Base-by-base conservation (phyloP, 2,797 vertebrate species). In the Bradypodion ventrale region DNA sequence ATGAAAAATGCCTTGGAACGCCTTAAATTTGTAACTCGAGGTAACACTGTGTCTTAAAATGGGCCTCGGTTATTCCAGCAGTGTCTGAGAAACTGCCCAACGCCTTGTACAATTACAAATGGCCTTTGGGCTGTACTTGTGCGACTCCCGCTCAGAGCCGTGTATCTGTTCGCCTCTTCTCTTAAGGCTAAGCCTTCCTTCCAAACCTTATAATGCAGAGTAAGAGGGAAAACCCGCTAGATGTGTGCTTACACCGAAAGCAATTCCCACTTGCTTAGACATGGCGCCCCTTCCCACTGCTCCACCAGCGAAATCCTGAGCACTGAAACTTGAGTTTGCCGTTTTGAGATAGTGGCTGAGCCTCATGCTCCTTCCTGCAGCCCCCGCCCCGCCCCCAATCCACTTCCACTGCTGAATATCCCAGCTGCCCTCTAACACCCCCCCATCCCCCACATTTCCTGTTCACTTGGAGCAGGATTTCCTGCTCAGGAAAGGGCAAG, bases 391-490 rank as follows among this genome's bases (percentile, higher is more conserved):
- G 35, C 35, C 66, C 7, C 3, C 66, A 5, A 1, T 12, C 63
- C 0, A 29, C 63, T 49, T 37, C 69, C 79, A 63, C 29, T 44
- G 73, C 29, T 56, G 42, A 65, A 56, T 69, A 75, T 78, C 29
- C 60, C 76, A 56, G 32, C 80, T 75, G 85, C 69, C 72, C 89
- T 88, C 76, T 78, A 35, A 75, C 65, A n/a, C 75, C 82, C 77
- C 73, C 69, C 82, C 77, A 44, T 65, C 29, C 78, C 44, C 73
- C 32, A 29, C 40, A 63, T 82, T 81, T 80, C 73, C 49, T 80
- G 86, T 42, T 80, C 72, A 63, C 76, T 52, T 56, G 23, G 7
- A 72, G 86, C 82, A 80, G 86, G 86, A 84, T 84, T 84, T 84
- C 86, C 86, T 87, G 86, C 82, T 29, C 35, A 10, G 73, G 56